Conservation (phyloP, 2,797 vertebrate species). For the Dermochelys coriacea region DNA sequence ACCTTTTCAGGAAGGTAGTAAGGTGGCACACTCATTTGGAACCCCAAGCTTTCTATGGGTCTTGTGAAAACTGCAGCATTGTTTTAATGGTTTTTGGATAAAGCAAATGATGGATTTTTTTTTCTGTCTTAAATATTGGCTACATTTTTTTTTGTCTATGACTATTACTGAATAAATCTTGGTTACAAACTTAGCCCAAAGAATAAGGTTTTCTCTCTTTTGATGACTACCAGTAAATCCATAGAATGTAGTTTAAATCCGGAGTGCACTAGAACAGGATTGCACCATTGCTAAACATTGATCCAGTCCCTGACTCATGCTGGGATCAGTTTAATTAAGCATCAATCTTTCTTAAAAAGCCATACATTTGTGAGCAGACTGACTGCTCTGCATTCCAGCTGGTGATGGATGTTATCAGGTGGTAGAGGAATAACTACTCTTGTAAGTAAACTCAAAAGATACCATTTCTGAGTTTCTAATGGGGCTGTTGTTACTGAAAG, state of each 20-base stretch:
- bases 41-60: not conserved
- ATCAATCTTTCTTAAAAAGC: not conserved
- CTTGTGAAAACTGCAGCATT: not conserved
- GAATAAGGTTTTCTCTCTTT: not conserved
- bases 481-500: not conserved
- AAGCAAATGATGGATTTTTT: not conserved
- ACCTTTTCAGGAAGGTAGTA: not conserved
- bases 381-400: not conserved
- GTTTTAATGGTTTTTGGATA: not conserved
- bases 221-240: not conserved
- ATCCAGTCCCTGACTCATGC: too few species aligned
- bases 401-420: not conserved
- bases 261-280: not conserved
- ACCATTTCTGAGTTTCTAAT: not conserved
- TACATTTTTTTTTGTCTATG: not conserved
- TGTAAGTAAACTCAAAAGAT: not conserved
- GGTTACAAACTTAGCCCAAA: not conserved
- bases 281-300: not conserved
- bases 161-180: not conserved
- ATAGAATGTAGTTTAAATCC: not conserved
- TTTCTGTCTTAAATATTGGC: not conserved
- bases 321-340: too few species aligned
- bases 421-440: not conserved
- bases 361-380: not conserved
- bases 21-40: not conserved